Evolutionary conservation across 1,140 invertebrate species (phyloP), one percentile per base, ranked within the genome.

Genomic region (Oedothorax gibbosus): DNA sequence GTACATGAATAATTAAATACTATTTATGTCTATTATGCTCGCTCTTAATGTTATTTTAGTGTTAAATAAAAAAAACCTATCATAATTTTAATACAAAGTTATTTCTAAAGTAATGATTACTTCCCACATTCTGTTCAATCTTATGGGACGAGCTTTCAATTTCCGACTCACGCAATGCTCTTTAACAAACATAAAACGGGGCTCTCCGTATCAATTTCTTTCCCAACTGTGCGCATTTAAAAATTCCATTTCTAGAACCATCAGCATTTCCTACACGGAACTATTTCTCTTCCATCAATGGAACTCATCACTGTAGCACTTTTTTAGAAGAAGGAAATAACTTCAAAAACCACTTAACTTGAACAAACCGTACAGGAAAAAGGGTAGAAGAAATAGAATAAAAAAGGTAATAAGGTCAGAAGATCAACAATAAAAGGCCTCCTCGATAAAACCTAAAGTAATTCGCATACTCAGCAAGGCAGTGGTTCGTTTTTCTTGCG

Each of bases 311-410:
- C 62, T 21, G 56, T 84, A 66, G 71, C 81, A 84, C 57, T 84
- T 84, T 84, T 82, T 72, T 35, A 35, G 35, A 35, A 35, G 21
- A 35, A 50, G 62, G 57, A 84, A 76, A 68, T 75, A 50, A 84
- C 81, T 84, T 84, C 81, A 84, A 84, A 84, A 84, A 84, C 81
- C 81, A 84, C 81, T 84, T 84, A 84, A 75, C 81, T 75, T 84
- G 60, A 84, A 76, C 81, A 84, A 84, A 84, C 81, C 71, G 65
- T 81, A 81, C 35, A 60, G 56, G 35, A 73, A 71, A 18, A 49
- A 53, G 35, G 15, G 57, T 81, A 81, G 15, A 60, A 50, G 35
- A 73, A 71, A 18, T 18, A 53, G 35, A 21, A 51, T 21, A 72
- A 82, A 72, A 82, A 69, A 60, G n/a, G 72, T 84, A 84, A 76